These are phyloP conservation scores for Okamejei kenojei DNA, from an alignment of 2,797 vertebrate genomes.

Conservation along the genomic window DNA sequence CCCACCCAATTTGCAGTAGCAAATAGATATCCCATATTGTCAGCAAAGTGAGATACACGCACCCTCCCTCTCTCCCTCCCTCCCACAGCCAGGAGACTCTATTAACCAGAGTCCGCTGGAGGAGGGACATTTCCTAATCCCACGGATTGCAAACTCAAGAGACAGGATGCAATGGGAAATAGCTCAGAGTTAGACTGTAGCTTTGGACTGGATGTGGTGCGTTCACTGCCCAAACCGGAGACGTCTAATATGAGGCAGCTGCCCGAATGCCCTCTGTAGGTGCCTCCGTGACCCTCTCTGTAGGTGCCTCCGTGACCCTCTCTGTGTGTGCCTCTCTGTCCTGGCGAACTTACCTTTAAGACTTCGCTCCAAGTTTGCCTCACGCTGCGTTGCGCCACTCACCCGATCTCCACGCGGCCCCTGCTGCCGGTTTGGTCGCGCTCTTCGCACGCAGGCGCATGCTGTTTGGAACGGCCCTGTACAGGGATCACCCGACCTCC, in stretches of 20 bases:
- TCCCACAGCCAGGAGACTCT: not conserved
- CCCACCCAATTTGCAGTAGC: not conserved
- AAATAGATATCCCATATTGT: not conserved
- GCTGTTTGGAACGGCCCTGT: too few species aligned
- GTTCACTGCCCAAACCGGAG: constrained; percentile 55
- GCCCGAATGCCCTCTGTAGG: constrained; percentile 54
- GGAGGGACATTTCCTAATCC: not conserved
- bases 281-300: too few species aligned
- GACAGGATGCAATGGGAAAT: not conserved
- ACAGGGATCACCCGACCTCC: too few species aligned
- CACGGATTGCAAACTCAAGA: not conserved
- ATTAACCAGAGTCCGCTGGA: not conserved
- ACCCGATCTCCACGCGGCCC: too few species aligned
- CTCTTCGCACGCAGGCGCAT: too few species aligned
- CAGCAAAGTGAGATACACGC: not conserved
- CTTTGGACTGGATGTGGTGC: constrained; percentile 42
- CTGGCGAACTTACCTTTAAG: too few species aligned
- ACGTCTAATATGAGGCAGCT: constrained; percentile 73
- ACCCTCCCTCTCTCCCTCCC: not conserved
- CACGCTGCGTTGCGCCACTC: too few species aligned
- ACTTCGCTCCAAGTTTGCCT: too few species aligned
- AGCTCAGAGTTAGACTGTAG: constrained; percentile 45
- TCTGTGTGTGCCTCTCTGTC: too few species aligned
- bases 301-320: too few species aligned
- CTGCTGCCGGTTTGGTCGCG: too few species aligned